Base-by-base conservation (phyloP, 2,797 vertebrate species). In the Sebastiscus tertius region DNA sequence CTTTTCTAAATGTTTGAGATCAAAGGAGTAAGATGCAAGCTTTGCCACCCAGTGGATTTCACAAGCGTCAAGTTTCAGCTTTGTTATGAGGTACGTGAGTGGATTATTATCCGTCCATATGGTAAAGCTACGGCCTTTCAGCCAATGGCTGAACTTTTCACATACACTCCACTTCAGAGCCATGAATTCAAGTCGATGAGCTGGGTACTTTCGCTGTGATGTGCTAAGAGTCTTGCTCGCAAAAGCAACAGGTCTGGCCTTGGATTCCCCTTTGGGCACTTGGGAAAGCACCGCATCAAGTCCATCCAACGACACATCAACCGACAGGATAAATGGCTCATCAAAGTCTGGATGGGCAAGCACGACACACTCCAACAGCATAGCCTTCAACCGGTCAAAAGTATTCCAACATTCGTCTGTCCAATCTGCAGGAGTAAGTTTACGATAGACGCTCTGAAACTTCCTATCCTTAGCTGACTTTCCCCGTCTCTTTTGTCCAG, bases 91-190 rank as follows among this genome's bases (percentile, higher is more conserved):
- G n/a, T 77, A 20, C 13, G 65, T 66, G 0, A 59, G 56, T 2
- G 13, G 56, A 14, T 56, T 34, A 4, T 62, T 54, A 20, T 73
- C 46, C 0, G 20, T 74, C 54, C 66, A 80, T 0, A 75, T 9
- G 1, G 49, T 72, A 13, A 85, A 73, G 2, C 6, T 3, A 3
- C 4, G 29, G 1, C 67, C 77, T 4, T 67, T 80, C 2, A 80
- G 4, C 77, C 63, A 80, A 8, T 85, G 83, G 20, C 66, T 75
- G 8, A 75, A 79, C 20, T 79, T 82, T 6, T 79, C 42, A 10
- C 33, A 56, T 0, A 70, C 20, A 14, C 74, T 76, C 83, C 63
- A 85, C 36, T 84, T 77, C 12, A 81, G 3, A 22, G 71, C 75
- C 33, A 78, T 20, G 46, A 81, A 81, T 58, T 81, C 72, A 1